Base-by-base conservation (phyloP, 2,888 invertebrate species). In the Schizotus pectinicornis region DNA sequence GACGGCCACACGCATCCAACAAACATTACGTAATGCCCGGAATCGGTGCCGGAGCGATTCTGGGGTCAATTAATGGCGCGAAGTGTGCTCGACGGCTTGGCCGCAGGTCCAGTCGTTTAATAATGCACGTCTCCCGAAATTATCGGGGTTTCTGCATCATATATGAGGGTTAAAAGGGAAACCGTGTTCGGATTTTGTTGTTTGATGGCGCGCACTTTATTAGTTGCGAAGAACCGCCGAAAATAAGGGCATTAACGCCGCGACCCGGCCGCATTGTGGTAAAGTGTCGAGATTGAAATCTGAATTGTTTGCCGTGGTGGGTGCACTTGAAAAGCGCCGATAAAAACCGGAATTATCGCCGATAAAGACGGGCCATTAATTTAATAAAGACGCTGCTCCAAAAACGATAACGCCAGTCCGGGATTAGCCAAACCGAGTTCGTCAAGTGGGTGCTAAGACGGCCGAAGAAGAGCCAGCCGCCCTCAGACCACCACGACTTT, bases 281-380 rank as follows among this genome's bases (percentile, higher is more conserved):
- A 46, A 53, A 53, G 45, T 38, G 53, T 53, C 53, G 45, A 53
- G 53, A 53, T 53, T 38, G 53, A 53, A 53, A 53, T 53, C 53
- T 53, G 45, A 53, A 46, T 53, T 53, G 45, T 45, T 43, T 46
- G 45, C 22, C n/a, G n/a, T n/a, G 22, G 22, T 22, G 22, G 22
- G 22, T 22, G 22, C 22, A 22, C 22, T 22, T 22, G 22, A 22
- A n/a, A 22, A 22, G 22, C 22, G 5, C 22, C 22, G 22, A 22
- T 22, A 22, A 22, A 22, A 22, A 22, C 22, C 22, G 22, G n/a
- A 22, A 22, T 22, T 22, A 22, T 22, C 22, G 22, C 22, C 22
- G 22, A 22, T 22, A 22, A 22, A 22, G 22, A 22, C 22, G 22
- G 22, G 22, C 22, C 22, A 22, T 22, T 22, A 22, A 22, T 22